Evolutionary conservation across 2,797 vertebrate species (phyloP), one percentile per base, ranked within the genome.

Genomic region (Loris lydekkerianus): DNA sequence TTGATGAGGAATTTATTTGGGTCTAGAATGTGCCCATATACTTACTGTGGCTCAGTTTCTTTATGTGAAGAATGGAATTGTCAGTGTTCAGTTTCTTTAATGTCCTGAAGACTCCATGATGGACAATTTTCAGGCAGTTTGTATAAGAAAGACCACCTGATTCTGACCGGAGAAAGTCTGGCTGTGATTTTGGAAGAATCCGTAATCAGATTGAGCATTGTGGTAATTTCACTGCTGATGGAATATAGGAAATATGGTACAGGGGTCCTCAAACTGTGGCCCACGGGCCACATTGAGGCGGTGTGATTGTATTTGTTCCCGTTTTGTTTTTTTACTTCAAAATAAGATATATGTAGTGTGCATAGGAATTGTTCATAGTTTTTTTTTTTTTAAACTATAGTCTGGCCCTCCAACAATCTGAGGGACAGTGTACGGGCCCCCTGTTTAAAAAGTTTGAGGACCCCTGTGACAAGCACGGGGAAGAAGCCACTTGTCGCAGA

Each of bases 401-500:
- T 40, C 40, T 5, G 3, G 40, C 40, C 40, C 40, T 40, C 40
- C 40, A 40, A 40, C 40, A 40, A 5, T 40, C 40, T 40, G 40
- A 40, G 40, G 40, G 40, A 40, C 40, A 40, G 40, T 40, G 40
- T 3, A 40, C 40, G 3, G 40, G 40, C 40, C 40, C 40, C 40
- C 40, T 40, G 40, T 40, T 40, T 40, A 40, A 40, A 40, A 40
- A 40, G 40, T 40, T 40, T 40, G 40, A 40, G 40, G 40, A 40
- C 40, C 3, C 40, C 40, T 82, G 58, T 46, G 14, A 46, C 23
- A 20, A 88, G 82, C 93, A 78, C 60, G 58, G 96, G 95, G 95
- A 84, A 88, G 91, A 93, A 97, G 93, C 70, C 80, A 67, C 95
- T 77, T 86, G 72, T 60, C 72, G 97, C 81, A 34, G 96, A 60